Evolutionary conservation across 2,797 vertebrate genomes (phyloP).

Genomic region (Phoebastria nigripes): DNA sequence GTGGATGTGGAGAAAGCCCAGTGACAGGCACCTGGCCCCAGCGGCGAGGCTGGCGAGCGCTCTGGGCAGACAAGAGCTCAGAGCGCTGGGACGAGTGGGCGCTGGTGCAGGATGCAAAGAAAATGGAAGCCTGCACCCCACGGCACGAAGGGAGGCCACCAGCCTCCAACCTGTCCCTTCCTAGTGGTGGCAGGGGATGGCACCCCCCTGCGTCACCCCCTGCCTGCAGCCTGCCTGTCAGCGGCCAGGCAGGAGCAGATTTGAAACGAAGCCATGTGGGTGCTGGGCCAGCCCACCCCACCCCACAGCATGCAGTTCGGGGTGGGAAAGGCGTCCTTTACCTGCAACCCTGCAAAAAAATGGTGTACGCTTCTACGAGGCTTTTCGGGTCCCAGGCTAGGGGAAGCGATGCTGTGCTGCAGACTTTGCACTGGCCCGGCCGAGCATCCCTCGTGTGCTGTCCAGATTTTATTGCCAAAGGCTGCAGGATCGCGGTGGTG

Average conservation of each 20-base stretch:
- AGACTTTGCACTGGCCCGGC: neutral
- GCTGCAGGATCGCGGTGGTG: rapidly evolving
- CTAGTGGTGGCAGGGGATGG: neutral
- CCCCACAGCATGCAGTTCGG: rapidly evolving
- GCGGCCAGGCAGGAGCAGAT: rapidly evolving
- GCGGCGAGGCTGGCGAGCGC: rapidly evolving
- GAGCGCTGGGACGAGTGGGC: rapidly evolving
- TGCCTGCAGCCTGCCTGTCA: neutral
- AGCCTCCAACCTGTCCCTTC: neutral
- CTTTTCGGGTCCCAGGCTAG: neutral
- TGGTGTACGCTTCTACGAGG: rapidly evolving
- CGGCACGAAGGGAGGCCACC: rapidly evolving
- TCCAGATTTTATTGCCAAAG: neutral
- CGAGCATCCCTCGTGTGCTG: neutral
- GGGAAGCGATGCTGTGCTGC: neutral
- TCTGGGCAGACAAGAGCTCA: neutral
- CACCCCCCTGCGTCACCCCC: rapidly evolving
- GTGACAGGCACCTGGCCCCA: rapidly evolving
- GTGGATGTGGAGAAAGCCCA: neutral
- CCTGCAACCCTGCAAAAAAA: rapidly evolving
- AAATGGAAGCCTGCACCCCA: neutral
- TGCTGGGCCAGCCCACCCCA: neutral
- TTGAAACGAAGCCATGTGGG: neutral
- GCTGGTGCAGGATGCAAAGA: neutral
- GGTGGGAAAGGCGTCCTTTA: neutral